Percentiles rank a stretch among this genome's conserved stretches.
Conservation (phyloP, 2,888 invertebrate species). For the Drosophila mimica region DNA sequence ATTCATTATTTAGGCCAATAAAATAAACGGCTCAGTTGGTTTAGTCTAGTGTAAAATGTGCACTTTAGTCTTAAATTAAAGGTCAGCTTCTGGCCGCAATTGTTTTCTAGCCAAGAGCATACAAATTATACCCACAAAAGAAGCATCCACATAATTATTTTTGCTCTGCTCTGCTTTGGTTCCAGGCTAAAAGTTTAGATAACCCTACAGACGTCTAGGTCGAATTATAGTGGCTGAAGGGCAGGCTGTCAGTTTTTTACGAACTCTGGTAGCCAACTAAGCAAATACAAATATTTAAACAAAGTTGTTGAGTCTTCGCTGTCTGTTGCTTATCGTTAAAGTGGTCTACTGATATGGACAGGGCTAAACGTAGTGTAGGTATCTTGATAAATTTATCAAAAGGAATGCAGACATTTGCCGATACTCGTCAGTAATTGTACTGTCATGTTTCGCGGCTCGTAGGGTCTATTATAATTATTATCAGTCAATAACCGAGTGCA, state of each 20-base stretch:
- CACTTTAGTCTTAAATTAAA: conserved; percentile 47
- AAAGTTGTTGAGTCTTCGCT: conserved; percentile 28
- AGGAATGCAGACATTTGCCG: conserved; percentile 36
- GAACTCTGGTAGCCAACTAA: conserved; percentile 40
- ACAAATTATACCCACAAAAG: neutral
- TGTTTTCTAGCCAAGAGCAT: neutral
- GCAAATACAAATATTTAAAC: conserved; percentile 54
- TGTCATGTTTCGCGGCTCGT: conserved; percentile 42
- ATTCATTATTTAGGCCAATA: conserved; percentile 63
- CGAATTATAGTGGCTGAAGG: conserved; percentile 45
- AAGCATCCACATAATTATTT: conserved; percentile 22
- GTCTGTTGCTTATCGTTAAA: conserved; percentile 42
- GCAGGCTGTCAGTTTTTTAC: conserved; percentile 18
- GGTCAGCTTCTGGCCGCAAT: conserved; percentile 24
- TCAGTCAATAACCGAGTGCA: conserved; percentile 34
- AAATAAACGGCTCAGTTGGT: conserved; percentile 59
- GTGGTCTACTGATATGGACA: conserved; percentile 47
- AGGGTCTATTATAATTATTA: conserved; percentile 20
- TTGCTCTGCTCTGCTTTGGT: neutral
- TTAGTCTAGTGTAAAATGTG: conserved; percentile 30
- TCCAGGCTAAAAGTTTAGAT: conserved; percentile 14
- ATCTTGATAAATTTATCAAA: conserved; percentile 40
- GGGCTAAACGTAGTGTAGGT: conserved; percentile 18
- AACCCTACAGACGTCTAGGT: conserved; percentile 48
- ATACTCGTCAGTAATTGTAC: conserved; percentile 51